Conservation (phyloP, 2,888 invertebrate species). For the Sericinus montela region DNA sequence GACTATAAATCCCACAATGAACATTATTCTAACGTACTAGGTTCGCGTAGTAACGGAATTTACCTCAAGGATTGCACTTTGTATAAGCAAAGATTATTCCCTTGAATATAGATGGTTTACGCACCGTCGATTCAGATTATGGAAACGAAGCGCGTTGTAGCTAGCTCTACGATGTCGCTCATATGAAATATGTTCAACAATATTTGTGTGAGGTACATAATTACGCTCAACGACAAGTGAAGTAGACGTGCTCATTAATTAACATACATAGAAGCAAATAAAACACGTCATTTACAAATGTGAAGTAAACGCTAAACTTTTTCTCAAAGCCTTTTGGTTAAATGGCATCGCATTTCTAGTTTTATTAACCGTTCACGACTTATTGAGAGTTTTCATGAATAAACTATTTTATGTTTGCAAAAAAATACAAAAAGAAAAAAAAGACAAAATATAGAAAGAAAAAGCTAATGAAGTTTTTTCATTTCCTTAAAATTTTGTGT, state of each 20-base stretch:
- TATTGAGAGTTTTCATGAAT: background rate
- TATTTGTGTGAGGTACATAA: conserved; percentile 25
- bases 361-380: conserved; percentile 11
- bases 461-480: too few relatives aligned
- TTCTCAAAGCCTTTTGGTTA: conserved; percentile 12
- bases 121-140: conserved; percentile 53
- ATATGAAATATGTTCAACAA: conserved; percentile 24
- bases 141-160: conserved; percentile 36
- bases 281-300: conserved; percentile 16
- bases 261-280: conserved; percentile 6
- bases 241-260: conserved; percentile 18
- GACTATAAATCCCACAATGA: too few relatives aligned
- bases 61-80: too few relatives aligned
- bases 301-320: conserved; percentile 15
- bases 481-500: too few relatives aligned
- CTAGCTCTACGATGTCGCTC: conserved; percentile 20
- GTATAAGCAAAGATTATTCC: conserved; percentile 27
- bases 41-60: too few relatives aligned
- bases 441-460: too few relatives aligned
- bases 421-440: too few relatives aligned
- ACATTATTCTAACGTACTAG: too few relatives aligned
- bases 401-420: conserved; percentile 1
- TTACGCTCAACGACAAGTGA: conserved; percentile 23
- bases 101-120: conserved; percentile 38
- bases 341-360: conserved; percentile 11